Evolutionary conservation across 2,797 vertebrate genomes (phyloP), one percentile per base, ranked within the genome.

Genomic region (Florisuga fusca): DNA sequence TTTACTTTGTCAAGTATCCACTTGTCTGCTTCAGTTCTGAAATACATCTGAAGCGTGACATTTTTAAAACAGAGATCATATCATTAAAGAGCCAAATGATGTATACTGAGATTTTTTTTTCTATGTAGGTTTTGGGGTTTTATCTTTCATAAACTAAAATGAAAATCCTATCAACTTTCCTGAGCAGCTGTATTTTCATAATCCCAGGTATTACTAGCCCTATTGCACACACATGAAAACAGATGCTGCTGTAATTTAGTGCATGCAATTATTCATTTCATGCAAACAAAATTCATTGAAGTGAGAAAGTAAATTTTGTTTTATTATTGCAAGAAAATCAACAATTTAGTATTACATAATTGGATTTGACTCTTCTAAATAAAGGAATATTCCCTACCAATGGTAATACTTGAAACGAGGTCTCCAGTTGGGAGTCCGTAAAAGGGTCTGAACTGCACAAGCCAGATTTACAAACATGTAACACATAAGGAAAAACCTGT

Each of bases 401-500:
- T 99, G 99, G 96, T 99, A 99, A 96, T 97, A 99, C 96, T 98
- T 99, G 97, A 99, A 99, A 78, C 99, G 99, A 3, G 99, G 99
- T 54, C 99, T 99, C 99, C 99, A 99, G 97, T 99, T 99, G 29
- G 99, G 99, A 0, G 99, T 99, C 45, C 99, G 98, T 73, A 99
- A 96, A 69, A 99, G 98, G 0, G 99, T 99, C 97, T 99, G 99
- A 53, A 99, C 97, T 0, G 99, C 99, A 48, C 99, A 99, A 48
- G 99, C 99, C 98, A 99, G 95, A 96, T 99, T 99, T 80, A 99
- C 99, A 84, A 99, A 99, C 97, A 99, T 96, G 97, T 99, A 99
- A 96, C 99, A 99, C 99, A 99, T 99, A 89, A 99, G 98, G 96
- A 99, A 99, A 96, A 99, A 99, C 99, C 99, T 99, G 97, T 38